phyloP scores from a whole-genome alignment of 2,113 vertebrate species.

The Corythoichthys intestinalis region DNA sequence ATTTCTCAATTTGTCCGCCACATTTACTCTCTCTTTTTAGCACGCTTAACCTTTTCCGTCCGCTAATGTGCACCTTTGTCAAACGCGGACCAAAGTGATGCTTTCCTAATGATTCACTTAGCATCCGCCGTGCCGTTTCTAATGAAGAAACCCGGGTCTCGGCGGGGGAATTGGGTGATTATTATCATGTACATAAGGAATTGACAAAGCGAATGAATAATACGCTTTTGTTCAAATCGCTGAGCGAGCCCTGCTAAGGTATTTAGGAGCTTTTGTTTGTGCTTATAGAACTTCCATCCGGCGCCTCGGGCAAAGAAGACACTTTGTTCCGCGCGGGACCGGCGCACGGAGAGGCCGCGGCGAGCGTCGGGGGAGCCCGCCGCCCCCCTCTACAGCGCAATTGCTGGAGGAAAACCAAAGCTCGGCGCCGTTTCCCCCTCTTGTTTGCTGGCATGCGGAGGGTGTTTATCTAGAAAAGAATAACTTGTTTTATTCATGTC shows the following conservation, averaged over 20 bases:
- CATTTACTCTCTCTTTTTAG: conserved; percentile 55
- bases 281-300: conserved; percentile 59
- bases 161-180: conserved; percentile 52
- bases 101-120: conserved; percentile 59
- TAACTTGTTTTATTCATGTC: conserved; percentile 73
- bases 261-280: conserved; percentile 60
- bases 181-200: conserved; percentile 51
- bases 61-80: conserved; percentile 62
- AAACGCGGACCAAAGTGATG: conserved; percentile 67
- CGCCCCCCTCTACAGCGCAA: conserved; percentile 36
- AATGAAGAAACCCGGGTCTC: conserved; percentile 52
- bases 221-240: conserved; percentile 47
- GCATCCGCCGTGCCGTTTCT: conserved; percentile 42
- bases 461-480: conserved; percentile 72
- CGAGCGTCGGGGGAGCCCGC: conserved; percentile 57
- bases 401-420: conserved; percentile 64
- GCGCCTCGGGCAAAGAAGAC: conserved; percentile 56
- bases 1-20: conserved; percentile 76
- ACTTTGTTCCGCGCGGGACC: conserved; percentile 49
- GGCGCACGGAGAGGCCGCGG: conserved; percentile 46
- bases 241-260: conserved; percentile 34
- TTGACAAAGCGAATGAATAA: conserved; percentile 58
- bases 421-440: conserved; percentile 44
- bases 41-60: conserved; percentile 63
- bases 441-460: conserved; percentile 64